Conservation (phyloP, 1,140 invertebrate species). For the Drosophila bocqueti region DNA sequence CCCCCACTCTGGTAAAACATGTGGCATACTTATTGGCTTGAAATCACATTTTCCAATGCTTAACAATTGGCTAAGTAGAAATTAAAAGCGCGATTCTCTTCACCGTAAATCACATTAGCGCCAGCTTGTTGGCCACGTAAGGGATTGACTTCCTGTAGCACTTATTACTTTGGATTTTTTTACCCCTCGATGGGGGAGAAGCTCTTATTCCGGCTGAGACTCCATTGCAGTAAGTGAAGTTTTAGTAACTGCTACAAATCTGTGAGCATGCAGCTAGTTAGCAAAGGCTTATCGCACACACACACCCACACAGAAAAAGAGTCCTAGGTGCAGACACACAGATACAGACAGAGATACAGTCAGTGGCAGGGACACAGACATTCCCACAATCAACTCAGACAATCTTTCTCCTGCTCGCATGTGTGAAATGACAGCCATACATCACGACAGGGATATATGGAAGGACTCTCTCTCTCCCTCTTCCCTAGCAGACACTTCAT, state of each 20-base stretch:
- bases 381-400: conserved; percentile 43
- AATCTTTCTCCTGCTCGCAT: conserved; percentile 38
- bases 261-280: conserved; percentile 61
- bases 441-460: conserved; percentile 37
- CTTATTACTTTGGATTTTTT: conserved; percentile 9
- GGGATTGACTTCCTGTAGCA: conserved; percentile 20
- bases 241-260: conserved; percentile 60
- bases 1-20: not conserved
- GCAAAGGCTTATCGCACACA: conserved; percentile 46
- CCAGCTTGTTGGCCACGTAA: conserved; percentile 38
- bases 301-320: not conserved
- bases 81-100: conserved; percentile 28
- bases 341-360: conserved; percentile 4
- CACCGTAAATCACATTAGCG: conserved; percentile 35
- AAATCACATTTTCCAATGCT: conserved; percentile 28
- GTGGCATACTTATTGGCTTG: conserved; percentile 28
- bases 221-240: conserved; percentile 44
- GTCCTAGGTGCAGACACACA: conserved; percentile 14
- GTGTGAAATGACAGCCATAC: conserved; percentile 63
- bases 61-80: conserved; percentile 32
- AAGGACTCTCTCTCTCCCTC: conserved; percentile 1
- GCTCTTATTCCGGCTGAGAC: conserved; percentile 25
- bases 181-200: not conserved
- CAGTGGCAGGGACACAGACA: conserved; percentile 4
- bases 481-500: conserved; percentile 62